These are phyloP conservation scores for Pristionchus entomophagus DNA, from an alignment of 2,888 invertebrate genomes.

Conservation along the genomic window DNA sequence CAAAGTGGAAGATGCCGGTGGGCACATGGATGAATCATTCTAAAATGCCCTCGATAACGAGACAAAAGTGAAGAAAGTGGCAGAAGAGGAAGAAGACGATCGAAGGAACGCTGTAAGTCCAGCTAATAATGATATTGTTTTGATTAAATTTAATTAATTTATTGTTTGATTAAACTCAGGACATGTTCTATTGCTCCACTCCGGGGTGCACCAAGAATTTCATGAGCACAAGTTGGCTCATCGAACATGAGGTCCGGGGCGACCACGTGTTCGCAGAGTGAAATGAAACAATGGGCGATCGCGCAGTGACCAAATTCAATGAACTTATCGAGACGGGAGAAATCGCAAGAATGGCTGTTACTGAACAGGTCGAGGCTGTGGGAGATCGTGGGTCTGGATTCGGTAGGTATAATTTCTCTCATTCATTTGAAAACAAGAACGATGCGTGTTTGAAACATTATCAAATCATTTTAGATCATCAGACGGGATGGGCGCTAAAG, in stretches of 20 bases:
- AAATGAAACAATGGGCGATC: background rate
- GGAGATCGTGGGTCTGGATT: background rate
- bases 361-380: background rate
- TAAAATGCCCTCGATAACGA: background rate
- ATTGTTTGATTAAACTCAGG: background rate
- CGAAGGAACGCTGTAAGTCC: background rate
- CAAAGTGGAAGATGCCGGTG: background rate
- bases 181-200: background rate
- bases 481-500: no score
- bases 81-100: background rate
- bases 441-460: no score
- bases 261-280: background rate
- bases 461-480: no score
- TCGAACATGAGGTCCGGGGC: background rate
- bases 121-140: background rate
- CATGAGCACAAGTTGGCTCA: background rate
- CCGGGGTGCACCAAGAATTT: background rate
- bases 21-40: background rate
- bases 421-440: no score
- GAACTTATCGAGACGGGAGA: conserved; percentile 12
- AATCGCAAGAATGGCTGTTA: background rate
- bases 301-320: background rate
- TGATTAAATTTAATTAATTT: background rate
- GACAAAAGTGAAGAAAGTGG: background rate
- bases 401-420: no score